A percentile compares a stretch with the other conserved stretches of the same genome.
Evolutionary conservation across 2,797 vertebrate species (phyloP).

Genomic region (Typhlichthys eigenmanni): DNA sequence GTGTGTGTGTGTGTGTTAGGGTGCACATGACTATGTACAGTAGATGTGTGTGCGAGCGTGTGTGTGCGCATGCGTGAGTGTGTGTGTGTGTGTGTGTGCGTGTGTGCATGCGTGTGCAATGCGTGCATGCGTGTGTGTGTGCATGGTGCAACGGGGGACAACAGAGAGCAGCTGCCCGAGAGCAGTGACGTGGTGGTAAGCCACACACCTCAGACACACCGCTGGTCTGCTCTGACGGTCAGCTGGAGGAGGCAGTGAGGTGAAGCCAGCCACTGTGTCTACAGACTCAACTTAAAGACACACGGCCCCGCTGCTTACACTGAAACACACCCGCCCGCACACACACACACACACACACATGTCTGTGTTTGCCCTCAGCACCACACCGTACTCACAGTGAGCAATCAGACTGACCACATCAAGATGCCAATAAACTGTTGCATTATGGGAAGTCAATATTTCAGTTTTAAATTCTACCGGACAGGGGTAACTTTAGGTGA

Average conservation of each 20-base stretch:
- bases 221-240: conserved; percentile 52
- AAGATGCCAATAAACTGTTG: too few relatives aligned
- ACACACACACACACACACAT: not conserved
- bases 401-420: too few relatives aligned
- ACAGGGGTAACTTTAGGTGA: too few relatives aligned
- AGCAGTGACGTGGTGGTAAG: conserved; percentile 61
- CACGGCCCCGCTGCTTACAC: conserved; percentile 45
- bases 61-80: not conserved
- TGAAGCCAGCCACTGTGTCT: conserved; percentile 34
- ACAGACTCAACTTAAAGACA: conserved; percentile 37
- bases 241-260: conserved; percentile 40
- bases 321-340: conserved; percentile 3
- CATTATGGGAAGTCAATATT: too few relatives aligned
- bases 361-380: too few relatives aligned
- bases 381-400: too few relatives aligned
- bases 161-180: conserved; percentile 43
- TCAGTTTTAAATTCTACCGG: too few relatives aligned
- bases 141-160: conserved; percentile 44
- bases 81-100: conserved; percentile 12
- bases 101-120: not conserved
- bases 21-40: too few relatives aligned
- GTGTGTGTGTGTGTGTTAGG: too few relatives aligned
- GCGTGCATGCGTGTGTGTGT: not conserved
- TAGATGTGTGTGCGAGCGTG: too few relatives aligned
- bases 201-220: conserved; percentile 72